Evolutionary conservation across 2,888 invertebrate genomes (phyloP).

Genomic region (Rotaria macrura): DNA sequence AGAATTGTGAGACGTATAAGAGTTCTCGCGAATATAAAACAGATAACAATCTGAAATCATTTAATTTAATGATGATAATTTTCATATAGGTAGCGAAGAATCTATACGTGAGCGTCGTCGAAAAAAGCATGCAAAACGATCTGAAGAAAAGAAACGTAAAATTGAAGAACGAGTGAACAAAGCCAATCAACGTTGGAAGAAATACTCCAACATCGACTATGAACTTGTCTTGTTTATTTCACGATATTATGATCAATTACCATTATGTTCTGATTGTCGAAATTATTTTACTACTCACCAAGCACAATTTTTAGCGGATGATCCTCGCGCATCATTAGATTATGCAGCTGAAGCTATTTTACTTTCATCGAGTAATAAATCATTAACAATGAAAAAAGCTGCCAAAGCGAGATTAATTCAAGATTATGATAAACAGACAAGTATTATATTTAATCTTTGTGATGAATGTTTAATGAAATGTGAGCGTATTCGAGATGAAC

Average conservation of each 20-base stretch:
- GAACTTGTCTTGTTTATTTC: neutral
- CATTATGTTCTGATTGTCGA: neutral
- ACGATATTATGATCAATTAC: conserved; percentile 18
- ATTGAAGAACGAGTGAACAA: neutral
- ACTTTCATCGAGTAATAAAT: neutral
- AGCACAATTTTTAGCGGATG: neutral
- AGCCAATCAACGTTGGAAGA: conserved; percentile 5
- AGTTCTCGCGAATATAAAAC: no score
- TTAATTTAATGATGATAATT: no score
- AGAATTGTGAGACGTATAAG: no score
- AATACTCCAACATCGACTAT: neutral
- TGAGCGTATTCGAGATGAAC: neutral
- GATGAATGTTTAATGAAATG: neutral
- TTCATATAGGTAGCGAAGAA: neutral
- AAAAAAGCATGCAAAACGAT: neutral
- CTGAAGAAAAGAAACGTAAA: neutral
- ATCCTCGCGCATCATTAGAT: neutral
- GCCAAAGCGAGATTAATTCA: neutral
- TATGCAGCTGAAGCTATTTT: neutral
- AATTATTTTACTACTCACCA: neutral
- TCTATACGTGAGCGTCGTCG: neutral
- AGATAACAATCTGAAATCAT: no score
- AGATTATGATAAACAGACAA: conserved; percentile 14
- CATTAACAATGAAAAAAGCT: neutral
- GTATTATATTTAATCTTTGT: neutral